These are phyloP conservation scores for Loris lydekkerianus DNA, from an alignment of 2,797 vertebrate genomes.

Conservation along the genomic window DNA sequence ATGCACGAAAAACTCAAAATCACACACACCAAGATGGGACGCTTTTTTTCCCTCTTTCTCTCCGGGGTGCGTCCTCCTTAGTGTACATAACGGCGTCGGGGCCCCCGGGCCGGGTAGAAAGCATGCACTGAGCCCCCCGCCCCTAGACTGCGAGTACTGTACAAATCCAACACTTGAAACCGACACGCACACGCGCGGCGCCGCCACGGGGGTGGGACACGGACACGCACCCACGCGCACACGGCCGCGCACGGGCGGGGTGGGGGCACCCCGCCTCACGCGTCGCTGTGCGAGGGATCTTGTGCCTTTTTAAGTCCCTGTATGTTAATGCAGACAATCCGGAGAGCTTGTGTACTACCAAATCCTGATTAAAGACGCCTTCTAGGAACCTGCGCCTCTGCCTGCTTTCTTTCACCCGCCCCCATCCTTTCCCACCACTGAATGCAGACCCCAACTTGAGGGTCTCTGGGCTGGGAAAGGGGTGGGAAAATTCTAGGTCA, in stretches of 20 bases:
- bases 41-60: constrained; percentile 51
- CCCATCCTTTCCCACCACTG: background rate
- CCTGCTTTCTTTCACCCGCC: constrained; percentile 80
- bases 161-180: constrained; percentile 96
- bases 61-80: constrained; percentile 85
- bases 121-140: constrained; percentile 91
- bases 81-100: constrained; percentile 84
- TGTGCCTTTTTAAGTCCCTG: constrained; percentile 98
- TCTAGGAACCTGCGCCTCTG: constrained; percentile 78
- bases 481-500: background rate
- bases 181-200: constrained; percentile 85
- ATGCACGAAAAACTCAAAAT: constrained; percentile 87
- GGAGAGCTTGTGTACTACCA: constrained; percentile 96
- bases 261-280: constrained; percentile 61
- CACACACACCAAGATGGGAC: constrained; percentile 72
- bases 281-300: constrained; percentile 94
- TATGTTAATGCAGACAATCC: constrained; percentile 98
- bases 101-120: constrained; percentile 89
- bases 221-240: constrained; percentile 80
- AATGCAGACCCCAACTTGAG: background rate
- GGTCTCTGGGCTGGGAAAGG: background rate
- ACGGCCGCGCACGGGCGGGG: constrained; percentile 39
- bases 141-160: constrained; percentile 92
- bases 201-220: constrained; percentile 78
- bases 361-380: constrained; percentile 96